Evolutionary conservation across 2,888 invertebrate genomes (phyloP), one percentile per base, ranked within the genome.

Genomic region (Amiota minor): DNA sequence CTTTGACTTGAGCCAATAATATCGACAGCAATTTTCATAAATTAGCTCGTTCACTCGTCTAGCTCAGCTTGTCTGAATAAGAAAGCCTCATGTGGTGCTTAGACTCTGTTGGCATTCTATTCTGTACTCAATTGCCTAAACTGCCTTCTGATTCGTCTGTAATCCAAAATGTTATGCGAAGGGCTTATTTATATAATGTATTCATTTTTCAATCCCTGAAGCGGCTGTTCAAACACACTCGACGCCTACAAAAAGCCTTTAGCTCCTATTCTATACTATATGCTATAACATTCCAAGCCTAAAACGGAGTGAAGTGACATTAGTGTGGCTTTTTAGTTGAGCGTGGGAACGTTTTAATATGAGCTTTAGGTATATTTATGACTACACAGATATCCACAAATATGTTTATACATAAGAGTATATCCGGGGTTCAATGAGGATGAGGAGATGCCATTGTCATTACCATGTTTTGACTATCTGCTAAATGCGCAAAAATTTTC

Each of bases 1-100:
- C 18, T 56, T 23, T 46, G 47, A 11, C 74, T 81, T 75, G 35
- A 6, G 80, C 76, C 86, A 86, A 86, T 86, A 86, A 81, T 83
- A 84, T 83, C 77, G 78, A 75, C 76, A 79, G 80, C 80, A 86
- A 86, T 83, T 83, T 83, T 86, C 86, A 81, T 86, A 86, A 84
- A 83, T 83, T 83, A 86, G 83, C 83, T 76, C 77, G 77, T 8
- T 76, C 75, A 71, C 49, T 46, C 59, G 23, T 23, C 35, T 35
- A 35, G 35, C 2, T 6, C 4, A 6, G 35, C 35, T 35, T 35
- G 35, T 35, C 35, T 35, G 35, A 35, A 35, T 3, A 35, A 2
- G 35, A 6, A 35, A 35, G 35, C 6, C 20, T 16, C 67, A 47
- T 20, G 20, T 8, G 18, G 18, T 61, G 0, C 61, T 8, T 12